These are phyloP conservation scores for Buceros bicornis DNA, from an alignment of 2,797 vertebrate species.

Conservation along the genomic window DNA sequence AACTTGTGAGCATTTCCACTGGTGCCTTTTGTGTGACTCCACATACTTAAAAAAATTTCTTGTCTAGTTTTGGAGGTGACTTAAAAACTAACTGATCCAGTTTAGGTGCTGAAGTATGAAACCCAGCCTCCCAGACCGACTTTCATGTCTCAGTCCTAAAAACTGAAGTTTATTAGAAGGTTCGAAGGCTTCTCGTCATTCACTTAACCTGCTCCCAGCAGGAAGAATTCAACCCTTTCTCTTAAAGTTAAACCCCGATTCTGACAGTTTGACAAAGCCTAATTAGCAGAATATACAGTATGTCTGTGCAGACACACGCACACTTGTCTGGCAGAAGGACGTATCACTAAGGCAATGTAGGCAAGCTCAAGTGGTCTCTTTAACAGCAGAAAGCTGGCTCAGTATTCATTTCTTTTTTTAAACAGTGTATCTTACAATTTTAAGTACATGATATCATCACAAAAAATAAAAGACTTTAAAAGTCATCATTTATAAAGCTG, in stretches of 20 bases:
- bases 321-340: not conserved
- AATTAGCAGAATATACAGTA: not conserved
- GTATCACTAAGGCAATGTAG: not conserved
- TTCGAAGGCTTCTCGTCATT: not conserved
- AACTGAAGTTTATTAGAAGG: not conserved
- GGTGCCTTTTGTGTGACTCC: not conserved
- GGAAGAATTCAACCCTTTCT: not conserved
- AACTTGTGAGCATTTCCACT: not conserved
- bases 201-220: not conserved
- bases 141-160: not conserved
- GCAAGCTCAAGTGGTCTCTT: not conserved
- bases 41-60: not conserved
- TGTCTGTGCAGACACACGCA: not conserved
- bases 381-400: not conserved
- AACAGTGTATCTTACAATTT: not conserved
- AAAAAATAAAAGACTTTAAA: not conserved
- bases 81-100: not conserved
- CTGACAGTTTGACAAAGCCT: not conserved
- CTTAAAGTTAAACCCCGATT: not conserved
- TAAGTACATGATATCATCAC: not conserved
- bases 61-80: not conserved
- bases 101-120: not conserved
- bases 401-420: not conserved
- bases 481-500: not conserved
- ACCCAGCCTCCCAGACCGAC: not conserved